These are phyloP conservation scores for Phymanthus crucifer DNA, from an alignment of 92 coral and sea anemone species.

Conservation along the genomic window DNA sequence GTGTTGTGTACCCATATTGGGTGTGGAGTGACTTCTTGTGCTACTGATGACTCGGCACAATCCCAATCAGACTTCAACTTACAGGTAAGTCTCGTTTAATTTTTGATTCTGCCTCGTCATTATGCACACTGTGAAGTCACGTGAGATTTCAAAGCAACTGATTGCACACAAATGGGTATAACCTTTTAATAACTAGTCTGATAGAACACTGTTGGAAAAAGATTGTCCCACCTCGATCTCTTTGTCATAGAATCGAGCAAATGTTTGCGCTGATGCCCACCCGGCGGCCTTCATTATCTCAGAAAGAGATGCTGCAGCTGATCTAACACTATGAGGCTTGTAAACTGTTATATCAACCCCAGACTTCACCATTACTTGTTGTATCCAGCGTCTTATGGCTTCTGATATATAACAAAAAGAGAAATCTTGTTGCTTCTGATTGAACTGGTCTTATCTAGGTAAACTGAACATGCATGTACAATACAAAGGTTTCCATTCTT, in stretches of 20 bases:
- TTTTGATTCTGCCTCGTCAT: slow-evolving; percentile 57
- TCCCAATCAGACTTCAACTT: slow-evolving; percentile 32
- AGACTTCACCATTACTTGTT: neutral
- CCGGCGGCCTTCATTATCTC: slow-evolving; percentile 66
- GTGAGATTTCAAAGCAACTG: slow-evolving; percentile 72
- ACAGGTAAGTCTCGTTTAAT: too few relatives aligned
- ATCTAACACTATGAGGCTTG: slow-evolving; percentile 43
- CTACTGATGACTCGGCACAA: slow-evolving; percentile 58
- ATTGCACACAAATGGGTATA: slow-evolving; percentile 48
- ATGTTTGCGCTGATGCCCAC: slow-evolving; percentile 52
- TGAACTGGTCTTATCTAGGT: slow-evolving; percentile 17
- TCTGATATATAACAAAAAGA: slow-evolving; percentile 51
- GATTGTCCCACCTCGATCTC: slow-evolving; percentile 34
- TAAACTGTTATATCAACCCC: neutral
- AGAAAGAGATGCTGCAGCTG: slow-evolving; percentile 52
- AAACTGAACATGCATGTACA: slow-evolving; percentile 34
- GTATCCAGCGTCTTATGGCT: slow-evolving; percentile 55
- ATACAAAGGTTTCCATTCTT: slow-evolving; percentile 39
- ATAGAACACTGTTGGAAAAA: slow-evolving; percentile 32
- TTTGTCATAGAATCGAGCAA: slow-evolving; percentile 56
- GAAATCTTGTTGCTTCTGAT: slow-evolving; percentile 33
- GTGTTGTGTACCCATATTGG: neutral
- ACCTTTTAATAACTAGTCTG: slow-evolving; percentile 4
- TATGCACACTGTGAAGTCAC: slow-evolving; percentile 55
- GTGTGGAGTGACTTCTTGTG: slow-evolving; percentile 49